phyloP scores from a whole-genome alignment of 2,113 vertebrate genomes.

The Dromiciops gliroides region DNA sequence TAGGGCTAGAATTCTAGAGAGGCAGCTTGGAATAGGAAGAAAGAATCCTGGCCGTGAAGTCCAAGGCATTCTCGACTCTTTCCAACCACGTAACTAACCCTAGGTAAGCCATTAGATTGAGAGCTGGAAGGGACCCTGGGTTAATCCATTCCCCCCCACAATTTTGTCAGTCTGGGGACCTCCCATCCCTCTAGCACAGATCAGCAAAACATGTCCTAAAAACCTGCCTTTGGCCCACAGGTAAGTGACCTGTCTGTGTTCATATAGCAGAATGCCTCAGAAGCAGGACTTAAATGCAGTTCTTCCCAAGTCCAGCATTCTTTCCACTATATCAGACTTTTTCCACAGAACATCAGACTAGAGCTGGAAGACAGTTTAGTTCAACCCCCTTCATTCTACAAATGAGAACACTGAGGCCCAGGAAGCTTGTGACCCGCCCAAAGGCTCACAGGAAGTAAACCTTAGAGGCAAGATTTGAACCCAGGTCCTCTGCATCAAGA shows the following conservation, averaged over 20 bases:
- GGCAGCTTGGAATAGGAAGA: neutral
- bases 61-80: neutral
- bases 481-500: neutral
- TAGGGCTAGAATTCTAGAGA: neutral
- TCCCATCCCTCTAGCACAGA: neutral
- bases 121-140: neutral
- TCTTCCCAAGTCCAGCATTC: neutral
- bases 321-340: neutral
- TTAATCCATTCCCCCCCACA: neutral
- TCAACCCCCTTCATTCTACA: neutral
- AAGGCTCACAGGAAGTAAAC: neutral
- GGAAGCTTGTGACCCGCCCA: neutral
- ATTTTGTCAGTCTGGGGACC: neutral
- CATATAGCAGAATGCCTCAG: neutral
- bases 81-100: neutral
- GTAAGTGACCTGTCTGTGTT: neutral
- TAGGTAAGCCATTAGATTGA: neutral
- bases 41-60: neutral
- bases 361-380: neutral
- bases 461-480: neutral
- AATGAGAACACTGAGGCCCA: neutral
- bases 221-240: neutral
- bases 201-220: neutral
- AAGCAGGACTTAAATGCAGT: neutral
- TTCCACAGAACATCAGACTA: neutral